Evolutionary conservation across 2,113 vertebrate species (phyloP).

Genomic region (Istiophorus platypterus): DNA sequence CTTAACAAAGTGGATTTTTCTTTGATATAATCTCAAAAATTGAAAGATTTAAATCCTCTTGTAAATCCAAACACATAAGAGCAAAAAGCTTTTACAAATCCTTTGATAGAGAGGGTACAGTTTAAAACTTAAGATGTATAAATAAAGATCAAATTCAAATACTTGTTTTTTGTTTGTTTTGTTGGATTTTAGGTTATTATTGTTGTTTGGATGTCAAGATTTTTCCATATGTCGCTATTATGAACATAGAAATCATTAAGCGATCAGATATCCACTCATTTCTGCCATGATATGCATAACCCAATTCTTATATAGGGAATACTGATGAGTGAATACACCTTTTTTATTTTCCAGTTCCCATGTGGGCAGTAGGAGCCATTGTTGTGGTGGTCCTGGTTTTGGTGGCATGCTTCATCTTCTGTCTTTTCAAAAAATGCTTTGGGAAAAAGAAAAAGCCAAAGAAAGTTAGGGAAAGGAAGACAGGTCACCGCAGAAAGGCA

Average conservation of each 20-base stretch:
- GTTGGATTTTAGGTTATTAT: too few species aligned
- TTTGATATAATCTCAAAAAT: conserved; percentile 16
- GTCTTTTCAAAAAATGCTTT: conserved; percentile 87
- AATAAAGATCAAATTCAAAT: background rate
- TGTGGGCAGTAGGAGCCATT: conserved; percentile 89
- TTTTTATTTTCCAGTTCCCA: conserved; percentile 82
- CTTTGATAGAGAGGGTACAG: background rate
- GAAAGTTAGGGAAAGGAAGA: conserved; percentile 88
- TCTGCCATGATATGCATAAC: too few species aligned
- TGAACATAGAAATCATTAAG: too few species aligned
- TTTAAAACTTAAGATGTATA: background rate
- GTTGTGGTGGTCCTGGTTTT: conserved; percentile 84
- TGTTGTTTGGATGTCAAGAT: too few species aligned
- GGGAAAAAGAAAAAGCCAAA: conserved; percentile 88
- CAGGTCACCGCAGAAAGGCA: conserved; percentile 80
- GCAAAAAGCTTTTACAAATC: background rate
- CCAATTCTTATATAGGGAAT: background rate
- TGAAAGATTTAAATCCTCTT: conserved; percentile 17
- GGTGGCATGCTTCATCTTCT: conserved; percentile 86
- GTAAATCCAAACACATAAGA: background rate
- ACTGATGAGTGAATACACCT: background rate
- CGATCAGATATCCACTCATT: too few species aligned
- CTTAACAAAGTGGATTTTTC: conserved; percentile 8
- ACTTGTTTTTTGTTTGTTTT: background rate
- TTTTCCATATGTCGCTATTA: too few species aligned